Evolutionary conservation across 1,140 invertebrate genomes (phyloP), one percentile per base, ranked within the genome.

Genomic region (Drosophila ogumai): DNA sequence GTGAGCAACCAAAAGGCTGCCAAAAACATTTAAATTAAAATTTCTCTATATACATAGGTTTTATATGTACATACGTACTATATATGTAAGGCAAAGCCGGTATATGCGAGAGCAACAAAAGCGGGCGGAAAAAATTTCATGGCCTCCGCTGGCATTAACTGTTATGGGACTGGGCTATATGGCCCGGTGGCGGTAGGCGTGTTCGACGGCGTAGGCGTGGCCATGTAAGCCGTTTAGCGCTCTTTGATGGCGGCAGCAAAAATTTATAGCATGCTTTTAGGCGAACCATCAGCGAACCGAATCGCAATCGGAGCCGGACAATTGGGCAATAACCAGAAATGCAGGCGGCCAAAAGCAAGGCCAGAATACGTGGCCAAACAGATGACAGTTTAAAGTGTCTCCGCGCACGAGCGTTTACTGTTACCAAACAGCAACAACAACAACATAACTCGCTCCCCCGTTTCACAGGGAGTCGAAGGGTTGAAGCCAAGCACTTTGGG

Each of bases 11-110:
- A 67, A 79, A 86, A 75, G 65, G 74, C 85, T 90, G 85, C 85
- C 85, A 85, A 85, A 85, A 90, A 90, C 85, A 90, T 90, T 90
- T 85, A 90, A 90, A 90, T 90, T 90, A 90, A 90, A 90, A 90
- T 90, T 79, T 73, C 67, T 32, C 44, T 58, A 67, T 56, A 58
- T 49, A 58, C 52, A 58, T 58, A 49, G 36, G 52, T 69, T 22
- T 58, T 67, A 43, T 65, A 43, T 54, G 19, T 31, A 32, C 36
- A 28, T 44, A 6, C 28, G 3, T 28, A 57, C 22, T n/a, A 49
- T 54, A 72, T 69, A 59, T 49, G 31, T 57, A 19, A 15, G 31
- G 40, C 12, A 34, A 32, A 34, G 31, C 44, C 22, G 22, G 32
- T 46, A 6, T 22, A 61, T 36, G 25, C 43, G 17, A 40, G 32